These are phyloP conservation scores for Beaufortia kweichowensis DNA, from an alignment of 2,113 vertebrate species.

Conservation along the genomic window DNA sequence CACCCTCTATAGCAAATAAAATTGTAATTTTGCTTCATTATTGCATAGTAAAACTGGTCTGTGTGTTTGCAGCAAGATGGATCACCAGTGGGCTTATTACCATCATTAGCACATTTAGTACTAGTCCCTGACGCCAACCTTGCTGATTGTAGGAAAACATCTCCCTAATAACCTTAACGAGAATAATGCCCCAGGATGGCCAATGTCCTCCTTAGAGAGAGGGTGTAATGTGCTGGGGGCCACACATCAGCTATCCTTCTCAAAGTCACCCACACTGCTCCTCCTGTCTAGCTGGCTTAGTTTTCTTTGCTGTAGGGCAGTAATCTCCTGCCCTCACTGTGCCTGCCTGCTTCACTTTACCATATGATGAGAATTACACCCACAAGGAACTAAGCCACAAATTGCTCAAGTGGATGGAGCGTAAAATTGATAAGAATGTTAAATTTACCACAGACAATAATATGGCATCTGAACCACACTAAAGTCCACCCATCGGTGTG, in stretches of 20 bases:
- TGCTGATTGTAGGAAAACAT: constrained; percentile 85
- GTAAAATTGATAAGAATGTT: constrained; percentile 62
- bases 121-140: constrained; percentile 83
- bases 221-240: constrained; percentile 62
- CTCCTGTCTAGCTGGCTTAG: constrained; percentile 53
- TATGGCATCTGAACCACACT: not conserved
- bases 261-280: constrained; percentile 72
- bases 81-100: constrained; percentile 87
- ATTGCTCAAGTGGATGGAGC: constrained; percentile 62
- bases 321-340: constrained; percentile 43
- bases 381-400: constrained; percentile 55
- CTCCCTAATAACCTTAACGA: constrained; percentile 85
- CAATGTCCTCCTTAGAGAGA: constrained; percentile 60
- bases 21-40: constrained; percentile 76
- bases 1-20: constrained; percentile 60
- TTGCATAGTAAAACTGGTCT: constrained; percentile 77
- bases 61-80: constrained; percentile 90
- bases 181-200: constrained; percentile 74
- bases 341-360: constrained; percentile 24
- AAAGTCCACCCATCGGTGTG: not conserved
- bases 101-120: constrained; percentile 88
- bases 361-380: constrained; percentile 54
- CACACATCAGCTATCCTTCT: constrained; percentile 63
- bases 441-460: constrained; percentile 22
- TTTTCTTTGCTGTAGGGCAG: constrained; percentile 53